Conservation (phyloP, 2,888 invertebrate species). For the Philereme transversata region DNA sequence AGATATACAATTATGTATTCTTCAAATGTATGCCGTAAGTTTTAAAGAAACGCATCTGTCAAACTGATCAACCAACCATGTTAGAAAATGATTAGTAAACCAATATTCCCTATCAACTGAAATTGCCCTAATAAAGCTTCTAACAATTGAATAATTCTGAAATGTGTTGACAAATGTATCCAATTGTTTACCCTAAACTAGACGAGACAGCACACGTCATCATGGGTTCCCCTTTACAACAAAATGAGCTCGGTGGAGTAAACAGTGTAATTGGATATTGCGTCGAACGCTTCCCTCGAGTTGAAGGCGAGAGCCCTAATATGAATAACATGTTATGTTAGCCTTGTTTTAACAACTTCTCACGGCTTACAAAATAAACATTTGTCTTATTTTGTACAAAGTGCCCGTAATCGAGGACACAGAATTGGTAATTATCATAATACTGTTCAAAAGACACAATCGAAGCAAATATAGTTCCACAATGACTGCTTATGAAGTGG, state of each 20-base stretch:
- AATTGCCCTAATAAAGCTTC: constrained; percentile 11
- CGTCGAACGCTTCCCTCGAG: constrained; percentile 41
- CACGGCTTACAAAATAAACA: constrained; percentile 15
- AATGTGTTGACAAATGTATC: constrained; percentile 34
- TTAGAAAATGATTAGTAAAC: background rate
- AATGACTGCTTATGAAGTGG: background rate
- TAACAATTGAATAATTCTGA: constrained; percentile 25
- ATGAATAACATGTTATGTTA: constrained; percentile 33
- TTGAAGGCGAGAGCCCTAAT: constrained; percentile 35
- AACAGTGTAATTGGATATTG: constrained; percentile 58
- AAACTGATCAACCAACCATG: too few species aligned
- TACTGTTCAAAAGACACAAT: background rate
- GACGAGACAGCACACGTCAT: constrained; percentile 47
- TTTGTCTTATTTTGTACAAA: constrained; percentile 3
- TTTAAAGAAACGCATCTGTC: too few species aligned
- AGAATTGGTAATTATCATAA: background rate
- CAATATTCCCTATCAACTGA: constrained; percentile 4
- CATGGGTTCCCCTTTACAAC: constrained; percentile 49
- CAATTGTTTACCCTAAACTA: constrained; percentile 41
- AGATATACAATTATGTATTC: too few species aligned
- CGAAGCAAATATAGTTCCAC: background rate
- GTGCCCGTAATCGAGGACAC: too few species aligned
- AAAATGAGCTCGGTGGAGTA: constrained; percentile 52
- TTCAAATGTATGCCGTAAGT: too few species aligned
- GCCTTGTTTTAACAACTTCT: constrained; percentile 29